Conservation (phyloP, 1,140 invertebrate species). For the Nylanderia fulva region DNA sequence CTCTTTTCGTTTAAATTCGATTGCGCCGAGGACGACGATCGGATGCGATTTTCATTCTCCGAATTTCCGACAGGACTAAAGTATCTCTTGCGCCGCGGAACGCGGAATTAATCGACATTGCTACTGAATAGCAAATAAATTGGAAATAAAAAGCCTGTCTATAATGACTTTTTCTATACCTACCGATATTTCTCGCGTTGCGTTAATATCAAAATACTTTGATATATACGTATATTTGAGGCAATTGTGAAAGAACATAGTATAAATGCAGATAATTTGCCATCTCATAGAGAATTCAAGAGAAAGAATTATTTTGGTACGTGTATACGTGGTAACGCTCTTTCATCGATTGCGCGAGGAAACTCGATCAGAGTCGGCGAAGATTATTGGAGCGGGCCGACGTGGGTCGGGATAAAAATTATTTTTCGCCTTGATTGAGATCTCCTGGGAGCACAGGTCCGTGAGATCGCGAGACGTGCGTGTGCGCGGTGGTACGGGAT, state of each 20-base stretch:
- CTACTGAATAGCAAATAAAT: not conserved
- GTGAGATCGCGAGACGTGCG: conserved; percentile 66
- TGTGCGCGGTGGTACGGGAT: conserved; percentile 72
- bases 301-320: not conserved
- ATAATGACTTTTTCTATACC: not conserved
- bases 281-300: not conserved
- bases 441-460: conserved; percentile 79
- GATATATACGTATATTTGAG: not conserved
- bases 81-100: not conserved
- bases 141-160: not conserved
- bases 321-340: conserved; percentile 17
- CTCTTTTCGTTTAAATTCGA: conserved; percentile 53
- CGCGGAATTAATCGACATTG: not conserved
- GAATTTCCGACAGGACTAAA: conserved; percentile 18
- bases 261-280: not conserved
- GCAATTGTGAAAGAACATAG: not conserved
- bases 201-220: not conserved
- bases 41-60: conserved; percentile 22
- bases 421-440: conserved; percentile 84
- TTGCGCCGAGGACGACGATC: conserved; percentile 37
- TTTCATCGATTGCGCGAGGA: conserved; percentile 61
- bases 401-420: conserved; percentile 77
- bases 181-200: not conserved
- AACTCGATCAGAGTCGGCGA: conserved; percentile 78
- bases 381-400: conserved; percentile 76